These are phyloP conservation scores for Epinephelus coioides DNA, from an alignment of 2,797 vertebrate species.

Conservation along the genomic window DNA sequence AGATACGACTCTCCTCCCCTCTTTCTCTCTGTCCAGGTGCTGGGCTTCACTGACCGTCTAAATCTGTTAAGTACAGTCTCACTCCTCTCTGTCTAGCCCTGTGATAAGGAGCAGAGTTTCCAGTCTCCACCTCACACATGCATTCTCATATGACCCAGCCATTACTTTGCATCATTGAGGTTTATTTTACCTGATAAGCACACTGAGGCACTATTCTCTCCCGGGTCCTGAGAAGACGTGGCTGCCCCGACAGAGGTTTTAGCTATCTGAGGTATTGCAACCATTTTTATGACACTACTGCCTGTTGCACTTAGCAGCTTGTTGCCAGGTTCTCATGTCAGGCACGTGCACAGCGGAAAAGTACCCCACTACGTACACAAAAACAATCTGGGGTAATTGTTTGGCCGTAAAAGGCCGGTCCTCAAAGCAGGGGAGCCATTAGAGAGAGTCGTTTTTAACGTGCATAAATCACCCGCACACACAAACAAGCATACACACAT, in stretches of 20 bases:
- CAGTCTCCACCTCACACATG: conserved; percentile 74
- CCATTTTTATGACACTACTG: conserved; percentile 71
- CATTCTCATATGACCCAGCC: conserved; percentile 78
- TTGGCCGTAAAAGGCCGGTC: conserved; percentile 67
- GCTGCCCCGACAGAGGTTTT: conserved; percentile 47
- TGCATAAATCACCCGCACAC: conserved; percentile 68
- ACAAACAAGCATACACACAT: conserved; percentile 20
- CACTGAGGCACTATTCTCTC: conserved; percentile 74
- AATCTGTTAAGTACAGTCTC: conserved; percentile 85
- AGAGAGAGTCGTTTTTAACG: conserved; percentile 48
- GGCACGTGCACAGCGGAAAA: conserved; percentile 52
- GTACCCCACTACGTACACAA: conserved; percentile 58
- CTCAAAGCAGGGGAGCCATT: conserved; percentile 59
- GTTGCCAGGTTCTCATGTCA: conserved; percentile 62
- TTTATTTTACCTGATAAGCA: conserved; percentile 80
- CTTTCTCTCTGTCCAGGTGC: conserved; percentile 79
- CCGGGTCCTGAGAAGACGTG: conserved; percentile 38
- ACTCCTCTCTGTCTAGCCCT: conserved; percentile 78
- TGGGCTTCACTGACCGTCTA: conserved; percentile 85
- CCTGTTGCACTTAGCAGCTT: conserved; percentile 72
- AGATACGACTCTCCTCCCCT: conserved; percentile 59
- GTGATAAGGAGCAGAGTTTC: conserved; percentile 82
- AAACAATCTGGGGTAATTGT: conserved; percentile 79
- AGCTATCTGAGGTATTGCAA: conserved; percentile 64
- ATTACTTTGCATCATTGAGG: conserved; percentile 76